These are phyloP conservation scores for Pomatostomus ruficeps DNA, from an alignment of 2,113 vertebrate species.

Conservation along the genomic window DNA sequence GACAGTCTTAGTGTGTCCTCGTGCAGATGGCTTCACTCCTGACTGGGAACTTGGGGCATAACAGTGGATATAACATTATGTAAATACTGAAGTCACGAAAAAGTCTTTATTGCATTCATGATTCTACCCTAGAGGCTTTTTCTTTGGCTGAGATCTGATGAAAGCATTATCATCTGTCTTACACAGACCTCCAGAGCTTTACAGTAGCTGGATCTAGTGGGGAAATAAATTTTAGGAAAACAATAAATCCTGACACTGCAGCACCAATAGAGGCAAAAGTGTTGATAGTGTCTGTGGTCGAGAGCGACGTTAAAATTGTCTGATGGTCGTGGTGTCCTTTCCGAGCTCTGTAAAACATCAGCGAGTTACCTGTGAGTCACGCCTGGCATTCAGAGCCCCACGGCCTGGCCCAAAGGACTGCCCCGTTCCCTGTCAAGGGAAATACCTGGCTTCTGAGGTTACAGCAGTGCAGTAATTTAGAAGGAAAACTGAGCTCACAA, in stretches of 20 bases:
- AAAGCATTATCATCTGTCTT: conserved; percentile 15
- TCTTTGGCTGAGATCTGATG: background rate
- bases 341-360: background rate
- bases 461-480: conserved; percentile 12
- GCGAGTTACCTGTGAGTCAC: background rate
- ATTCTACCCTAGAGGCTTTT: background rate
- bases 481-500: conserved; percentile 33
- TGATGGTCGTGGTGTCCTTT: background rate
- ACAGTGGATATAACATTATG: background rate
- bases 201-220: background rate
- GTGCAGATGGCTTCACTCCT: background rate
- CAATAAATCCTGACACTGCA: background rate
- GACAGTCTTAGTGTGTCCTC: background rate
- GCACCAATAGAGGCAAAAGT: background rate
- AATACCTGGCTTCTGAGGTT: conserved; percentile 55
- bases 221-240: background rate
- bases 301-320: background rate
- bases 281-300: background rate
- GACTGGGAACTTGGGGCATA: background rate
- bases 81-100: background rate
- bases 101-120: background rate
- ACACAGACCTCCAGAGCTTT: conserved; percentile 10
- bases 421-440: background rate
- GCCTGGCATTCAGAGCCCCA: background rate
- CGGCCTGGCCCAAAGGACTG: background rate